A percentile compares a stretch with the other conserved stretches of the same genome.
Conservation (phyloP, 2,888 invertebrate species). For the Chouioia cunea region DNA sequence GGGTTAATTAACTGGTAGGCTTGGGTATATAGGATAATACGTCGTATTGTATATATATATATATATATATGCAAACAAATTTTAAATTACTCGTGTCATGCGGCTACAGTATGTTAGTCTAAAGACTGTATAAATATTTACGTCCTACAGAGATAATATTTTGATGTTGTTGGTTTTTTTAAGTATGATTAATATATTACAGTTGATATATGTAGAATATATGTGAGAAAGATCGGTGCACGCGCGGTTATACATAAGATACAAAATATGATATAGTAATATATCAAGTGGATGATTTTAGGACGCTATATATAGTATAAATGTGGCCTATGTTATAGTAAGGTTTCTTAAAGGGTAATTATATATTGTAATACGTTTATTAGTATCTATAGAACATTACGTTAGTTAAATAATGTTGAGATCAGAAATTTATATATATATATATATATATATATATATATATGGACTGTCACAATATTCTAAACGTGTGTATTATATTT, state of each 20-base stretch:
- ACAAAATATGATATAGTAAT: slow-evolving; percentile 13
- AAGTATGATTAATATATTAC: too few relatives aligned
- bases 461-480: slow-evolving; percentile 34
- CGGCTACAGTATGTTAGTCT: slow-evolving; percentile 48
- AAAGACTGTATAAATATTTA: slow-evolving; percentile 35
- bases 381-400: background rate
- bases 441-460: slow-evolving; percentile 19
- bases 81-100: slow-evolving; percentile 45
- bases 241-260: slow-evolving; percentile 26
- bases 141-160: slow-evolving; percentile 31
- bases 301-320: slow-evolving; percentile 23
- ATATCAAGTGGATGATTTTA: slow-evolving; percentile 38
- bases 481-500: slow-evolving; percentile 19
- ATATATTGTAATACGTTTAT: slow-evolving; percentile 23
- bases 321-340: slow-evolving; percentile 21
- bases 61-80: slow-evolving; percentile 33
- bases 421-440: background rate
- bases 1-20: slow-evolving; percentile 40
- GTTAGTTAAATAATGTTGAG: too few relatives aligned
- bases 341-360: slow-evolving; percentile 26
- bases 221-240: slow-evolving; percentile 34
- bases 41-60: slow-evolving; percentile 7
- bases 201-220: slow-evolving; percentile 3
- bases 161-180: slow-evolving; percentile 31
- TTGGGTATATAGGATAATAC: slow-evolving; percentile 6